These are phyloP conservation scores for Amphiprion percula DNA, from an alignment of 2,113 vertebrate species.

Conservation along the genomic window DNA sequence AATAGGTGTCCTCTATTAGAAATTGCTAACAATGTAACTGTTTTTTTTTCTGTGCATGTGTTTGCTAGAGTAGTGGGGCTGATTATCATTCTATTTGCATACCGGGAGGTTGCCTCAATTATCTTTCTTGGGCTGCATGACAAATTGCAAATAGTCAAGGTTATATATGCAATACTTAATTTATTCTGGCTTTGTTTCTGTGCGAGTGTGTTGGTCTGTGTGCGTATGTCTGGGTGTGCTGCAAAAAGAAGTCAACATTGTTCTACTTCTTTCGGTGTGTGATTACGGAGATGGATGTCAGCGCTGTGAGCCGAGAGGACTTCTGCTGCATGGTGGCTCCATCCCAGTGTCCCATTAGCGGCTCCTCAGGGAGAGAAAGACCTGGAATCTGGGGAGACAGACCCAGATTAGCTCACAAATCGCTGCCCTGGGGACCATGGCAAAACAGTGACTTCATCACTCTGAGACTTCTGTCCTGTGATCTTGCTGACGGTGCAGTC, in stretches of 20 bases:
- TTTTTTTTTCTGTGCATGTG: conserved; percentile 68
- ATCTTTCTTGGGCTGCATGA: conserved; percentile 79
- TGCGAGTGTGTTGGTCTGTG: background rate
- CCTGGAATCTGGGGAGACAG: conserved; percentile 84
- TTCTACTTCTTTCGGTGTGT: conserved; percentile 57
- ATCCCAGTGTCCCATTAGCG: conserved; percentile 90
- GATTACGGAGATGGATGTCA: conserved; percentile 79
- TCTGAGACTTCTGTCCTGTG: conserved; percentile 70
- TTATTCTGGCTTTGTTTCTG: conserved; percentile 65
- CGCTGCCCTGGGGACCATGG: conserved; percentile 82
- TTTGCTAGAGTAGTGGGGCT: conserved; percentile 68
- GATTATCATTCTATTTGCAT: conserved; percentile 84
- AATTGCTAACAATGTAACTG: conserved; percentile 82
- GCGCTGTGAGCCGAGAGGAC: conserved; percentile 76
- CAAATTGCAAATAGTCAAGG: conserved; percentile 81
- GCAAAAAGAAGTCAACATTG: conserved; percentile 64
- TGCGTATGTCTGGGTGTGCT: conserved; percentile 19
- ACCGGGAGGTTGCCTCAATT: conserved; percentile 81
- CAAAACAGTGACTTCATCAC: conserved; percentile 85
- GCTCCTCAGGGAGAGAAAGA: conserved; percentile 83
- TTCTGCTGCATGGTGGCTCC: conserved; percentile 81
- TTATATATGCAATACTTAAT: conserved; percentile 71
- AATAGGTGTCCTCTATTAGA: conserved; percentile 86
- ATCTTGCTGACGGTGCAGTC: conserved; percentile 73
- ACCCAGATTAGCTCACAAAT: conserved; percentile 94